Evolutionary conservation across 2,797 vertebrate genomes (phyloP), one percentile per base, ranked within the genome.

Genomic region (Diceros bicornis): DNA sequence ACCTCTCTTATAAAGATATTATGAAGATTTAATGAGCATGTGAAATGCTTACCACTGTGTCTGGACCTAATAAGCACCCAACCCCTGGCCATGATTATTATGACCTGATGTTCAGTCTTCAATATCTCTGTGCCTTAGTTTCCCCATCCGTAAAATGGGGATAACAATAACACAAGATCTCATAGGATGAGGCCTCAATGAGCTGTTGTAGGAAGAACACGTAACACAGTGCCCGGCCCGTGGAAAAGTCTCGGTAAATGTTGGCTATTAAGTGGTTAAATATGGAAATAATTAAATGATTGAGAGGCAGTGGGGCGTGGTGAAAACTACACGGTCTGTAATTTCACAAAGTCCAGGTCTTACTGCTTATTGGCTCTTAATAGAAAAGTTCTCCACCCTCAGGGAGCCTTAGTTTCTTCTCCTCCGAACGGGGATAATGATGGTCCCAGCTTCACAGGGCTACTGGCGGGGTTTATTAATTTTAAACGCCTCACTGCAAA

Each of bases 361-460:
- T 9, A 50, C 6, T 44, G 13, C 18, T 21, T 32, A 55, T 10
- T 17, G 6, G 16, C 25, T 47, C 69, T 75, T 9, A 7, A 34
- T 29, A 34, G 27, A 12, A 20, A 72, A 89, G 62, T 37, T 64
- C 62, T 57, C 59, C 25, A 4, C 27, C 37, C n/a, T 57, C 10
- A 20, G 52, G 16, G 68, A 62, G 52, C 29, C 88, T 77, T 14
- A 7, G 13, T 44, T 59, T 68, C 50, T 61, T 69, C 74, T 62
- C 57, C 17, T 59, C 61, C 50, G 20, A 27, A 21, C 34, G 68
- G 8, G 37, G 29, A 59, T 21, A 41, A 34, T 29, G 81, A 75
- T 10, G 4, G 10, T 17, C 1, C 0, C 9, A n/a, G 44, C 34
- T 74, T 44, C 18, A 0, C 0, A 21, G 81, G 29, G 25, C 10